Evolutionary conservation across 2,888 invertebrate genomes (phyloP), one percentile per base, ranked within the genome.

Genomic region (Pyrrhosoma nymphula): DNA sequence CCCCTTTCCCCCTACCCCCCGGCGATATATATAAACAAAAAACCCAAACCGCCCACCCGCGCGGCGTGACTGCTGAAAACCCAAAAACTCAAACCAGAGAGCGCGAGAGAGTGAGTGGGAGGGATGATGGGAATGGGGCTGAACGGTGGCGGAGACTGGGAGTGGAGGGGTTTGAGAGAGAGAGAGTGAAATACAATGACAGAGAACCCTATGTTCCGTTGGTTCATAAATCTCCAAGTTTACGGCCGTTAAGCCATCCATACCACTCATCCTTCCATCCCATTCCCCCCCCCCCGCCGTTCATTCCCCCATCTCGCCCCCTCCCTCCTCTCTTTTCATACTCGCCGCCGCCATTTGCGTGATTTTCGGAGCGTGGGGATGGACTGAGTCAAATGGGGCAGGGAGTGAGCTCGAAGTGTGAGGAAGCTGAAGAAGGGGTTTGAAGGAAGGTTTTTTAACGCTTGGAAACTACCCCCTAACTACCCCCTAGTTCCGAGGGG

Each of bases 181-280:
- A n/a, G 82, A 35, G 91, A 39, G 39, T 63, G 91, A 91, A 63
- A 69, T 63, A 91, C 91, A 91, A 91, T 91, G 63, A 63, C 35
- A 91, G 60, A 69, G 63, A 91, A 35, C 91, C 91, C 91, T 63
- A 91, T 63, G 91, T 91, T 91, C 60, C 91, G 60, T 63, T 60
- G 91, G 91, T 63, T 91, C 91, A 91, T 91, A 91, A 63, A 63
- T 91, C 91, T 91, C 89, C 89, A 63, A 39, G 63, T 91, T 69
- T 63, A 91, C 91, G 63, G 91, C 39, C 63, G 91, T 91, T 39
- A 91, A 63, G 35, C 91, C 91, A 82, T 82, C 82, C 82, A 82
- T 82, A 82, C 91, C 60, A 39, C 60, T 91, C 63, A 56, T 35
- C 90, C 56, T 18, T 23, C 90, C 30, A 10, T 6, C 30, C 12